phyloP scores from a whole-genome alignment of 2,888 invertebrate genomes.

The Linhomoeus sp. region DNA sequence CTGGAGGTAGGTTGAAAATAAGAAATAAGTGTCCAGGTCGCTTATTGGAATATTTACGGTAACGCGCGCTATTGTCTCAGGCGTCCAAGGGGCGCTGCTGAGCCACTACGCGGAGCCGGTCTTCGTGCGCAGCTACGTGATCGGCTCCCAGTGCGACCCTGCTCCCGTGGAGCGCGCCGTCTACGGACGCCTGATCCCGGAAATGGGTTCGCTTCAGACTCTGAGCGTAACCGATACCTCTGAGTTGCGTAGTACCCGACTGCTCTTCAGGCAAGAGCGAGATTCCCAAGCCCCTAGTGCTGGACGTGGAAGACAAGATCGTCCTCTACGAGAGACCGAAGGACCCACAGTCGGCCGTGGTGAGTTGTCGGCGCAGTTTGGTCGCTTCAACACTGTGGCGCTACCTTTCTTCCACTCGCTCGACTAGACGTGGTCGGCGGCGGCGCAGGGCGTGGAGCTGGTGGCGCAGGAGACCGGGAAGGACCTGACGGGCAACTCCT shows the following conservation, averaged over 20 bases:
- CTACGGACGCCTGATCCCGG: background rate
- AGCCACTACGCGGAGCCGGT: slow-evolving; percentile 46
- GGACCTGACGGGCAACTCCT: slow-evolving; percentile 1
- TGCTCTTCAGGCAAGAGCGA: no score
- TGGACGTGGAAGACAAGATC: no score
- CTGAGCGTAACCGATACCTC: no score
- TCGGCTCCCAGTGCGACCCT: background rate
- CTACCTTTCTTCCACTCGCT: background rate
- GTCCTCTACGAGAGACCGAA: no score
- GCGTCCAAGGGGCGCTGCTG: slow-evolving; percentile 29
- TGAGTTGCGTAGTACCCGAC: no score
- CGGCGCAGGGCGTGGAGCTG: slow-evolving; percentile 1
- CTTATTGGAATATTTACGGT: background rate
- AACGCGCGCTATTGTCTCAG: background rate
- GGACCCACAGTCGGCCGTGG: no score
- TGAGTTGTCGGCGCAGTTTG: no score
- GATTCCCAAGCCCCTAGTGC: no score
- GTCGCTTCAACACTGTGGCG: no score
- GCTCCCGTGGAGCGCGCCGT: background rate
- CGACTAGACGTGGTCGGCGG: background rate
- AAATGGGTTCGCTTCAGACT: background rate
- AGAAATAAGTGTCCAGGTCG: background rate
- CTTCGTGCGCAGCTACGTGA: slow-evolving; percentile 18
- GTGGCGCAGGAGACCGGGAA: background rate
- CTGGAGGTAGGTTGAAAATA: background rate